Evolutionary conservation across 1,140 invertebrate species (phyloP).

Genomic region (Gonatopus flavifemur): DNA sequence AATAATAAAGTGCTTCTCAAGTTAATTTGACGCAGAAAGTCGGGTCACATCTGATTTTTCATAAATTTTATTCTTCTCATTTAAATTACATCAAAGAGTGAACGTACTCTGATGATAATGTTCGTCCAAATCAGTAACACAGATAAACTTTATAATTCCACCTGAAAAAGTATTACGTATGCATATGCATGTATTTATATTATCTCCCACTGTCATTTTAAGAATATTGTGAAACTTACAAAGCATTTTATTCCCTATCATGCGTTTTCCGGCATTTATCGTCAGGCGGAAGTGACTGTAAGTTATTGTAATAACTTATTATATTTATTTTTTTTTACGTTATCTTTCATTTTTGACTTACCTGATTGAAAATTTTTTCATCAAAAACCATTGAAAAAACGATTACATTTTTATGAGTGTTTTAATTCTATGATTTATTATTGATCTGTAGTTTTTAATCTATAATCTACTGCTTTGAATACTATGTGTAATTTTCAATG

Average conservation of each 20-base stretch:
- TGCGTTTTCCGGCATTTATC: conserved; percentile 47
- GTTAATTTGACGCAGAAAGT: too few species aligned
- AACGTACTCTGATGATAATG: too few species aligned
- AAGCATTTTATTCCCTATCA: conserved; percentile 46
- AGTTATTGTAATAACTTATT: conserved; percentile 35
- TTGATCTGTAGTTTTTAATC: background rate
- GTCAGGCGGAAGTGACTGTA: conserved; percentile 53
- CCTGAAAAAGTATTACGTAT: too few species aligned
- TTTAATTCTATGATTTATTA: background rate
- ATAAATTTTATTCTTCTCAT: too few species aligned
- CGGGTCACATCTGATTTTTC: too few species aligned
- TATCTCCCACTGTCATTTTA: too few species aligned
- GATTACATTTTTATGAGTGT: conserved; percentile 4
- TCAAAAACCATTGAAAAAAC: conserved; percentile 6
- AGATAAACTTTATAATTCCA: too few species aligned
- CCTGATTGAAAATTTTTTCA: conserved; percentile 1
- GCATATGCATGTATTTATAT: too few species aligned
- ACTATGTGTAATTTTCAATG: background rate
- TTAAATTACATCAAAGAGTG: too few species aligned
- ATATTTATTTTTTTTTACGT: conserved; percentile 26
- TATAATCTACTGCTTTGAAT: background rate
- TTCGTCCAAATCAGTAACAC: too few species aligned
- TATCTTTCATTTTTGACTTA: background rate
- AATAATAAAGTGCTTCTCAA: too few species aligned
- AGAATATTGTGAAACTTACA: too few species aligned